These are phyloP conservation scores for Disparrhopalites patrizii DNA, from an alignment of 2,888 invertebrate species.

Conservation along the genomic window DNA sequence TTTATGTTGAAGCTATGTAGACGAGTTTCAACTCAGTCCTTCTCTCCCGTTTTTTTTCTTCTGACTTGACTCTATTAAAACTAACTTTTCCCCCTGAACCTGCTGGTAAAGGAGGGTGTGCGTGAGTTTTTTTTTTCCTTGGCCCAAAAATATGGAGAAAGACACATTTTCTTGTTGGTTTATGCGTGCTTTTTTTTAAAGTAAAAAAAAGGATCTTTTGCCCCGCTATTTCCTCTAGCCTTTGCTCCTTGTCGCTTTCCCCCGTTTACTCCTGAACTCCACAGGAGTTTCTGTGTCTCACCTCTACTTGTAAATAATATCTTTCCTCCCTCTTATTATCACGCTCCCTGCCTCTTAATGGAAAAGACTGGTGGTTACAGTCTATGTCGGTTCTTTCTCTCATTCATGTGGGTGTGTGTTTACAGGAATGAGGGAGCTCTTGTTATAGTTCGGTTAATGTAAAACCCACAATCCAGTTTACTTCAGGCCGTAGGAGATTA, in stretches of 20 bases:
- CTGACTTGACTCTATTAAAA: slow-evolving; percentile 10
- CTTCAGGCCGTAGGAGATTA: no score
- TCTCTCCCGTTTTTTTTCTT: not conserved
- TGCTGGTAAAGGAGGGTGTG: not conserved
- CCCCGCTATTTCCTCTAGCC: not conserved
- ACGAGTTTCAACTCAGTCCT: not conserved
- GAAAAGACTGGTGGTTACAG: not conserved
- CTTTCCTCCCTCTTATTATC: not conserved
- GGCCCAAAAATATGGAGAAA: not conserved
- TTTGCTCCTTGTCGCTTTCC: not conserved
- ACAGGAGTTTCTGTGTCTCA: not conserved
- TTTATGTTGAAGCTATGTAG: not conserved
- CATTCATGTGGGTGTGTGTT: not conserved
- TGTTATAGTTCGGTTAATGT: no score
- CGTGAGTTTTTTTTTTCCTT: not conserved
- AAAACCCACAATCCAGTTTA: no score
- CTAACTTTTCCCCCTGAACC: slow-evolving; percentile 14
- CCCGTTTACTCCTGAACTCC: not conserved
- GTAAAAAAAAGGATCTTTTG: not conserved
- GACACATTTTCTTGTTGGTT: not conserved
- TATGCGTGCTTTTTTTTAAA: not conserved
- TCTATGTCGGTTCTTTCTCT: not conserved
- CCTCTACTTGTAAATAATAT: slow-evolving; percentile 2
- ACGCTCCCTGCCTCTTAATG: not conserved
- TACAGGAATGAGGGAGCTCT: no score